Evolutionary conservation across 2,888 invertebrate genomes (phyloP).

Genomic region (Agrotis exclamationis): DNA sequence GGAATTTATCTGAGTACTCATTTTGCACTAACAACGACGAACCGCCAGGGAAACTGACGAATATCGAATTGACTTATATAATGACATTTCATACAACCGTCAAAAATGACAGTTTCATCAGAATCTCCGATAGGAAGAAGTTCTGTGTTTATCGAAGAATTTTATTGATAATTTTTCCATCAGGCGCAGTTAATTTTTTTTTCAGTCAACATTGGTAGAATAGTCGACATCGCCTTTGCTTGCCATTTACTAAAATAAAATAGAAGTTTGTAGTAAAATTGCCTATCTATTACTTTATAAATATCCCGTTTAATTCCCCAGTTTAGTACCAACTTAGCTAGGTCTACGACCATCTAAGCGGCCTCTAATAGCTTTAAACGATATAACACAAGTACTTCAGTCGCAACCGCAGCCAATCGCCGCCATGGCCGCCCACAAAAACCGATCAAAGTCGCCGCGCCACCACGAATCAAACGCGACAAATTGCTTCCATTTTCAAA

Average conservation of each 20-base stretch:
- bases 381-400: constrained; percentile 72
- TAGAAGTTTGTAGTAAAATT: neutral
- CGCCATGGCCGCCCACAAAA: constrained; percentile 83
- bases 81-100: neutral
- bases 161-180: too few species aligned
- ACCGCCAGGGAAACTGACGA: too few species aligned
- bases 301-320: neutral
- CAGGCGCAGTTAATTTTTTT: too few species aligned
- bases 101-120: neutral
- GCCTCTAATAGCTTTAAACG: constrained; percentile 60
- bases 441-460: constrained; percentile 86
- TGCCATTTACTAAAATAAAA: too few species aligned
- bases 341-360: constrained; percentile 43
- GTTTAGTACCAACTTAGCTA: neutral
- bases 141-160: too few species aligned
- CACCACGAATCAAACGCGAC: constrained; percentile 85
- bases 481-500: constrained; percentile 88
- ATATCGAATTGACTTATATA: too few species aligned
- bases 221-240: too few species aligned
- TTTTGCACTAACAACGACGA: neutral
- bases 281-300: neutral
- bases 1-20: neutral
- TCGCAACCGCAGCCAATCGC: constrained; percentile 79
- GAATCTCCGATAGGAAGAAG: too few species aligned
- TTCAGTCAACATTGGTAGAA: too few species aligned